Percentiles rank a stretch among this genome's conserved stretches.
Evolutionary conservation across 2,888 invertebrate species (phyloP).

Genomic region (Dascillus cervinus): DNA sequence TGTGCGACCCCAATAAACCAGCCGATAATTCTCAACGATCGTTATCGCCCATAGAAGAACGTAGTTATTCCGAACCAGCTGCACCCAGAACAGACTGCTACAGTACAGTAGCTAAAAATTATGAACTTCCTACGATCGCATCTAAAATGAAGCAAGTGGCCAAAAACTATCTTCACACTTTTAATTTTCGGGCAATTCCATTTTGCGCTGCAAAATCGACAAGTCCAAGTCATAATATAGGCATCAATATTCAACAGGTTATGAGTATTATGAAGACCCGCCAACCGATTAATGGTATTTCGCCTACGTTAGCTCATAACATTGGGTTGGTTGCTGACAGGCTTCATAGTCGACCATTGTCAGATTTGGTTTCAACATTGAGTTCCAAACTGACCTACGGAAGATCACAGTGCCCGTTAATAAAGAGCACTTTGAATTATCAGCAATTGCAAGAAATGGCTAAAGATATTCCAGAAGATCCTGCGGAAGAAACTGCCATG

Average conservation of each 20-base stretch:
- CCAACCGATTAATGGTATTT: constrained; percentile 35
- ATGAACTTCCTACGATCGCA: constrained; percentile 58
- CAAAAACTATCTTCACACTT: constrained; percentile 43
- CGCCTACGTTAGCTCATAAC: constrained; percentile 41
- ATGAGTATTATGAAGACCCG: constrained; percentile 35
- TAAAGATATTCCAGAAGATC: constrained; percentile 34
- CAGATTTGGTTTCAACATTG: constrained; percentile 33
- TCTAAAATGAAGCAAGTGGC: constrained; percentile 57
- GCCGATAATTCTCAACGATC: constrained; percentile 4
- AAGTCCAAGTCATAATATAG: constrained; percentile 56
- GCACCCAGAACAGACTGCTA: constrained; percentile 1
- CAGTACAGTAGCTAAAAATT: constrained; percentile 32
- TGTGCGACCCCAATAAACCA: background rate
- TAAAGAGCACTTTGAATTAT: constrained; percentile 31
- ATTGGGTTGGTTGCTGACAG: constrained; percentile 40
- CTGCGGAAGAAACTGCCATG: constrained; percentile 22
- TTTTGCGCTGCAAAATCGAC: constrained; percentile 55
- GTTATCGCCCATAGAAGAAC: constrained; percentile 21
- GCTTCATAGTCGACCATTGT: constrained; percentile 30
- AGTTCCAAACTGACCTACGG: constrained; percentile 28
- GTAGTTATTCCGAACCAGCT: background rate
- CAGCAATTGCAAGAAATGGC: constrained; percentile 39
- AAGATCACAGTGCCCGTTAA: constrained; percentile 31
- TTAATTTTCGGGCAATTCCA: constrained; percentile 49
- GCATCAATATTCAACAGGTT: constrained; percentile 56